Evolutionary conservation across 2,113 vertebrate species (phyloP), one percentile per base, ranked within the genome.

Genomic region (Diglossa brunneiventris): DNA sequence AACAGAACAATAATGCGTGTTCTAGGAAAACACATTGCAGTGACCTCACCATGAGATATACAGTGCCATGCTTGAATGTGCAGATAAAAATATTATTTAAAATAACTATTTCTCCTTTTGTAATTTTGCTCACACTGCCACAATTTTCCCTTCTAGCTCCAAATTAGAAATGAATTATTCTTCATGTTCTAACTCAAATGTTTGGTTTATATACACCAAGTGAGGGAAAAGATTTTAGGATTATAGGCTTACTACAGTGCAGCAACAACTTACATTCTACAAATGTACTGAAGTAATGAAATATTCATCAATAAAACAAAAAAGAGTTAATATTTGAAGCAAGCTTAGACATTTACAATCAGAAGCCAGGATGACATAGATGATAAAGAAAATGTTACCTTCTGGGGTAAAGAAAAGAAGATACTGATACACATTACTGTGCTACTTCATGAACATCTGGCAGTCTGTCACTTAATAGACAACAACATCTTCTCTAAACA

Each of bases 401-500:
- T 96, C 83, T 95, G 85, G 90, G 77, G 81, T 93, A 85, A 95
- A 93, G 76, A 92, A 91, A 95, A 90, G 96, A 95, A 82, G 95
- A 96, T 96, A 93, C 95, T 92, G 95, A 97, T 97, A 95, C 94
- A 97, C 73, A 90, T 97, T 96, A 90, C 95, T 64, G 72, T 95
- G 96, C 94, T 96, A 81, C 97, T 97, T 96, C 97, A 95, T 37
- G 97, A 98, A 98, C 98, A 98, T 98, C 98, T 98, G 98, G 98
- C 97, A 96, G 96, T 87, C 97, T 98, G 98, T 98, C 98, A 98
- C 97, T 98, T 98, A 97, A 97, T 92, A 97, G 97, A 97, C 97
- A 97, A 98, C 97, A 98, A 97, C 96, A 97, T 98, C 97, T 98
- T 98, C 97, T 97, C 97, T 97, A 98, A 98, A 98, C 97, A 98